Percentiles rank a stretch among this genome's conserved stretches.
Evolutionary conservation across 2,797 vertebrate genomes (phyloP).

Genomic region (Centropyge bicolor): DNA sequence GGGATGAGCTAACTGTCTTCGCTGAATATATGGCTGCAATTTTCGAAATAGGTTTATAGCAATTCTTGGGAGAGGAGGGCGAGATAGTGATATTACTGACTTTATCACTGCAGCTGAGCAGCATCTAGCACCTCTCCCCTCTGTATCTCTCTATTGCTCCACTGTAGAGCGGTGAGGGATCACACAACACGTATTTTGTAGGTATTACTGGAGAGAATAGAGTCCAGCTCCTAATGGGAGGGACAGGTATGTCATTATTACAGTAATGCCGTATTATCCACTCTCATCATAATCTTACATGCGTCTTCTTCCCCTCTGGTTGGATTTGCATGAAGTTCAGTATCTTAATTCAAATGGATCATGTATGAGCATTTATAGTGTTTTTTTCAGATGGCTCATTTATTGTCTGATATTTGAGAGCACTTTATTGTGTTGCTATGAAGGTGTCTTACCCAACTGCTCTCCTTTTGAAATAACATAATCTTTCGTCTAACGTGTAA

Average conservation of each 20-base stretch:
- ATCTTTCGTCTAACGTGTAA: constrained; percentile 33
- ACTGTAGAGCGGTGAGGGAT: constrained; percentile 63
- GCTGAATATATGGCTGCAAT: constrained; percentile 88
- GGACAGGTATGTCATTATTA: constrained; percentile 59
- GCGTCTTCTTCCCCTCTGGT: constrained; percentile 13
- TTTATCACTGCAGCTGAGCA: constrained; percentile 87
- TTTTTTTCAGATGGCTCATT: constrained; percentile 31
- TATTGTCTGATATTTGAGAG: constrained; percentile 40
- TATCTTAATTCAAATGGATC: constrained; percentile 36
- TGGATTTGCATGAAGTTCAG: constrained; percentile 45
- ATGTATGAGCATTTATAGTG: constrained; percentile 3
- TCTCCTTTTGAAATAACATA: constrained; percentile 32
- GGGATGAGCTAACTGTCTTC: constrained; percentile 86
- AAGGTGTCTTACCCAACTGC: constrained; percentile 19
- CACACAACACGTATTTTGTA: constrained; percentile 47
- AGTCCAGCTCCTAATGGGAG: constrained; percentile 46
- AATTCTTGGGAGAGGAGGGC: constrained; percentile 87
- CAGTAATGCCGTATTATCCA: constrained; percentile 55
- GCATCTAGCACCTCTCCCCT: constrained; percentile 75
- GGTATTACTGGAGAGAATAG: constrained; percentile 60
- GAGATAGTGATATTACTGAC: constrained; percentile 88
- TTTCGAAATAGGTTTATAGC: constrained; percentile 90
- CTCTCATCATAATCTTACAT: constrained; percentile 44
- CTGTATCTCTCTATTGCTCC: constrained; percentile 74
- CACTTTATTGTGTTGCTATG: constrained; percentile 33